Percentiles rank a stretch among this genome's conserved stretches.
Conservation (phyloP, 1,140 invertebrate genomes). For the Ectropis grisescens region DNA sequence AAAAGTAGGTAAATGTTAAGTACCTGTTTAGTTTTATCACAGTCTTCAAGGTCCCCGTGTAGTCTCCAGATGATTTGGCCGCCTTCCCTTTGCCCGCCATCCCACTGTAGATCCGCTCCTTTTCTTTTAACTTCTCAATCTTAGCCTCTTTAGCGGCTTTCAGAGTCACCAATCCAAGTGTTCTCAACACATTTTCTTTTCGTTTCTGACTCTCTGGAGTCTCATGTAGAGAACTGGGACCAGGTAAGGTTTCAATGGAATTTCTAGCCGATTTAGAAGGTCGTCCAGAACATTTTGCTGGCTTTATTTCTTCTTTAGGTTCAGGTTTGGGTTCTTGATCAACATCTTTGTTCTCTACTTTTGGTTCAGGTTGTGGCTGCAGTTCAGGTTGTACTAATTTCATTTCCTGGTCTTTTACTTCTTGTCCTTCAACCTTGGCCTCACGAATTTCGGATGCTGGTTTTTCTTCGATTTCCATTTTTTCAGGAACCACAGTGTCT, state of each 20-base stretch:
- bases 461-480: too few relatives aligned
- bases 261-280: constrained; percentile 2
- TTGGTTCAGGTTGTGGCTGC: background rate
- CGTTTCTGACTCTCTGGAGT: constrained; percentile 71
- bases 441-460: too few relatives aligned
- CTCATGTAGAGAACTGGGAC: constrained; percentile 51
- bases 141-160: constrained; percentile 72
- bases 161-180: constrained; percentile 75
- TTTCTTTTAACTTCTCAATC: constrained; percentile 70
- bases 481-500: too few relatives aligned
- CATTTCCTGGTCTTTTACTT: too few relatives aligned
- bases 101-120: constrained; percentile 71
- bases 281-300: too few relatives aligned
- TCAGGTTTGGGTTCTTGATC: constrained; percentile 3
- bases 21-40: constrained; percentile 81
- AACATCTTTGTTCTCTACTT: constrained; percentile 3
- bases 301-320: constrained; percentile 8
- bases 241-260: constrained; percentile 29
- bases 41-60: constrained; percentile 83
- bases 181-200: constrained; percentile 76
- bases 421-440: too few relatives aligned
- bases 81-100: constrained; percentile 67
- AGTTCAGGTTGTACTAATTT: too few relatives aligned
- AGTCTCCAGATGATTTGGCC: constrained; percentile 61
- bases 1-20: too few relatives aligned